Evolutionary conservation across 2,113 vertebrate genomes (phyloP).

Genomic region (Dromaius novaehollandiae): DNA sequence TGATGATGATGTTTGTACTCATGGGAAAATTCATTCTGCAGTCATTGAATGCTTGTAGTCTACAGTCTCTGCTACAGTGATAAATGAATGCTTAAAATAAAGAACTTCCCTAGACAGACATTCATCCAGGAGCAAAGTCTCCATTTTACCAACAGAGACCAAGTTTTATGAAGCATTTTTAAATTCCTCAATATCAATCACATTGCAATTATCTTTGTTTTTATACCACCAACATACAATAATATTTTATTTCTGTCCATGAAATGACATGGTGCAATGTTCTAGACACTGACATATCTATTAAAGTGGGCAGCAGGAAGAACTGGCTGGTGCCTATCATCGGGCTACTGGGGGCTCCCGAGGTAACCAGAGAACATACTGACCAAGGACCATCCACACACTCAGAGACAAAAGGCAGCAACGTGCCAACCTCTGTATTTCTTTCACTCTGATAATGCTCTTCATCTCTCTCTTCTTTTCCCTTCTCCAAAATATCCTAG

Average conservation of each 20-base stretch:
- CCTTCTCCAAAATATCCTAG: background rate
- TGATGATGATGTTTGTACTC: constrained; percentile 11
- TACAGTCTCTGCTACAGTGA: background rate
- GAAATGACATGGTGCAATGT: background rate
- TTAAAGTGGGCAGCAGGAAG: background rate
- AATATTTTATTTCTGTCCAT: background rate
- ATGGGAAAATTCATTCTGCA: background rate
- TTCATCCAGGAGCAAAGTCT: background rate
- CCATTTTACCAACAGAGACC: background rate
- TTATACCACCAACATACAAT: background rate
- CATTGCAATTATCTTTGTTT: background rate
- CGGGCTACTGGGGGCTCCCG: background rate
- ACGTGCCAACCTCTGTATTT: background rate
- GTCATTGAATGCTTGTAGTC: background rate
- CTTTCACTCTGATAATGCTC: background rate
- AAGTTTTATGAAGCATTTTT: constrained; percentile 8
- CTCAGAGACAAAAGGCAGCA: background rate
- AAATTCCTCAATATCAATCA: background rate
- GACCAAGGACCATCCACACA: background rate
- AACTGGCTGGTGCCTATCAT: background rate
- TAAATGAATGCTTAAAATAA: constrained; percentile 27
- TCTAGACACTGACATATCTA: background rate
- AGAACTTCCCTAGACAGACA: background rate
- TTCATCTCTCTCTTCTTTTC: background rate
- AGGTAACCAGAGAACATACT: accelerated